Base-by-base conservation (phyloP, 2,113 vertebrate species). In the Telmatochromis sp. region DNA sequence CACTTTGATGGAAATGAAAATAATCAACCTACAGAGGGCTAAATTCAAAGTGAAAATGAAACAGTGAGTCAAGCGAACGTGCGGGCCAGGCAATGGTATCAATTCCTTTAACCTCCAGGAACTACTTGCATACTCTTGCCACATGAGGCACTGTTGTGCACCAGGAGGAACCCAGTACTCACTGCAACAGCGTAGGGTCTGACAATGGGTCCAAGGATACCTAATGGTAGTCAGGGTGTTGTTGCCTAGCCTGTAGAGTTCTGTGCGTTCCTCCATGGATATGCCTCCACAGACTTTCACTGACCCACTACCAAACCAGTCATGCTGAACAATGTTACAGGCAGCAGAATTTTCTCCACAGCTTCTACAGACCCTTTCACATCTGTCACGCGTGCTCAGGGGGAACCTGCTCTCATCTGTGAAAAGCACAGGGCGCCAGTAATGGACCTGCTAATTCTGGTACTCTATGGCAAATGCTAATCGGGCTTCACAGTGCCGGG, bases 301-400 rank as follows among this genome's bases (percentile, higher is more conserved):
- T 65, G 60, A 65, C 60, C 33, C 60, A 65, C 60, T n/a, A 3
- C 19, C 33, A 65, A 65, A 37, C 60, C 33, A 65, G 60, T 65
- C 60, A 65, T 37, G 60, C 60, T 65, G 60, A 65, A 12, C 60
- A 65, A 65, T 65, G 33, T 65, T 65, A 65, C 60, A 65, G 17
- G 31, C 60, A 65, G 60, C 31, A 65, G 17, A 12, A 37, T n/a
- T 37, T 65, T 65, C 60, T 65, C 33, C 33, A 65, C 60, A 12
- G 60, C 33, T n/a, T 65, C 60, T 65, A 6, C 33, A 5, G 60
- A 13, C 4, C 19, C 31, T 65, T 37, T 65, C 31, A 65, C 31
- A 3, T n/a, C 31, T 37, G 31, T 65, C 31, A 35, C 1, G 2
- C 1, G 0, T 37, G 33, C 33, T 37, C 60, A 37, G 60, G 6